Base-by-base conservation (phyloP, 2,113 vertebrate species). In the Verasper variegatus region DNA sequence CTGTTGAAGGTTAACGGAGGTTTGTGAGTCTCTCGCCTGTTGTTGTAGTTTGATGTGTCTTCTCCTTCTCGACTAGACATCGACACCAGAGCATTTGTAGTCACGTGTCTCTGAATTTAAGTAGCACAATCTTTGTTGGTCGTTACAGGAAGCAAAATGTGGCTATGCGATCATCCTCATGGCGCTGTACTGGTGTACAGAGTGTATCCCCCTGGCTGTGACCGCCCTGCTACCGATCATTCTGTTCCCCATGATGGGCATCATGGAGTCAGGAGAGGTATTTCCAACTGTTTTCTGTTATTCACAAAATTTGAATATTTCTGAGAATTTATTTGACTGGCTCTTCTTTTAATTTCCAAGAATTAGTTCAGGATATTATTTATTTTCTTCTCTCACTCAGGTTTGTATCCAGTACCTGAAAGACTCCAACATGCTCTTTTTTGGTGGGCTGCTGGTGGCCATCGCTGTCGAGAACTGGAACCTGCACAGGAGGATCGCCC, bases 151-250 rank as follows among this genome's bases (percentile, higher is more conserved):
- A 81, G 95, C 95, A 6, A 64, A 66, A 45, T 97, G 97, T 5
- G 96, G 89, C 26, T 98, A 86, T 0, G 42, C 83, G 10, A 96
- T 98, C 84, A 95, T 97, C 60, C 5, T 98, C 64, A 98, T 97
- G 96, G 96, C 97, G 0, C 68, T 96, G 56, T 94, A 89, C 60
- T 98, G 97, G 96, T 97, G 97, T 76, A 96, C 94, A 0, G 97
- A 98, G 88, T 95, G 95, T 2, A 84, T 98, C 40, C 97, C 96
- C 0, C 82, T 98, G 90, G 94, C 96, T 0, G 64, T 97, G 88
- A 98, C 97, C 0, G 95, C 96, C 14, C 61, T 97, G n/a, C 78
- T 98, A 2, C 97, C 97, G 0, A 76, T 96, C 24, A 1, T 97
- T 67, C 80, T 98, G 1, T 98, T 96, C 85, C 96, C 97, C 0